Evolutionary conservation across 1,140 invertebrate genomes (phyloP).

Genomic region (Holotrichia oblita): DNA sequence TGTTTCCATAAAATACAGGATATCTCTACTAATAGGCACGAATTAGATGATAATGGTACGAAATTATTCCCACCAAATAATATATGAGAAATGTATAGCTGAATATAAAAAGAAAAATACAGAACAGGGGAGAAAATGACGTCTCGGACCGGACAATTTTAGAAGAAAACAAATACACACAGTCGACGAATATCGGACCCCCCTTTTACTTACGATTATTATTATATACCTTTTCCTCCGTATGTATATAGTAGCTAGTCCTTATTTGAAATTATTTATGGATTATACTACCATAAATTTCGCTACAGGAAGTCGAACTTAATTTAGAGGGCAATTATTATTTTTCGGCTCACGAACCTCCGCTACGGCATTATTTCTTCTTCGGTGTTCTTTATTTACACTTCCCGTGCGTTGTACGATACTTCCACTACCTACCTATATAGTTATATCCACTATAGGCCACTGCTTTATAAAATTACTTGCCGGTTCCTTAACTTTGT

Average conservation of each 20-base stretch:
- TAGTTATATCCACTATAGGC: background rate
- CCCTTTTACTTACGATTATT: background rate
- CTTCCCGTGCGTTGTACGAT: background rate
- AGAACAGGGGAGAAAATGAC: background rate
- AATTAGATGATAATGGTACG: background rate
- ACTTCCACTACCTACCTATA: too few species aligned
- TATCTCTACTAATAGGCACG: constrained; percentile 20
- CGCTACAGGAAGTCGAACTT: constrained; percentile 25
- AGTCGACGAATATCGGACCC: background rate
- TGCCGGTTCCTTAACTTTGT: constrained; percentile 1
- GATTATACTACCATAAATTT: background rate
- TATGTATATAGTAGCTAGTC: background rate
- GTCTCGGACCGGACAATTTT: background rate
- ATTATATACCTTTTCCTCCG: background rate
- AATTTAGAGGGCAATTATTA: constrained; percentile 26
- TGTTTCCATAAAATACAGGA: constrained; percentile 20
- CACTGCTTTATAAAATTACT: background rate
- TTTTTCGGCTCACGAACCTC: constrained; percentile 27
- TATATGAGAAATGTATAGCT: background rate
- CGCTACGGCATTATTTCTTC: constrained; percentile 1
- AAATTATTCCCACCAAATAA: constrained; percentile 5
- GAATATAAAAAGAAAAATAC: too few species aligned
- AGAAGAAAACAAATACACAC: background rate
- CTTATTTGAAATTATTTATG: constrained; percentile 26
- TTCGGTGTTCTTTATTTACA: constrained; percentile 12